These are phyloP conservation scores for Hymenopus coronatus DNA, from an alignment of 2,888 invertebrate genomes.

Conservation along the genomic window DNA sequence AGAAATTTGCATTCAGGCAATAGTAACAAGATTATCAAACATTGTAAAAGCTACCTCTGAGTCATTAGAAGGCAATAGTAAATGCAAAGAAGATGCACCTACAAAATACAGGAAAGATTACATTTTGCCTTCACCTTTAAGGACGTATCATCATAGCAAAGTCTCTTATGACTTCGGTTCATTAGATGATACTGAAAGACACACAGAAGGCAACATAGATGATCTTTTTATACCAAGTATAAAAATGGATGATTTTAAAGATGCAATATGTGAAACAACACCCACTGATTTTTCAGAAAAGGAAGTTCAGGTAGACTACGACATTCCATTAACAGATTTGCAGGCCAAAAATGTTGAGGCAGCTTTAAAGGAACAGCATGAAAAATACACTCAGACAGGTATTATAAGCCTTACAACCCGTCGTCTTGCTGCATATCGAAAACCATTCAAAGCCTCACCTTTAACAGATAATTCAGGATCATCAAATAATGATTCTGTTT, in stretches of 20 bases:
- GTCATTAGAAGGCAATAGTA: background rate
- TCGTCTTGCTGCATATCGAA: background rate
- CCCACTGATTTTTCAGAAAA: background rate
- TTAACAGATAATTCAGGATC: background rate
- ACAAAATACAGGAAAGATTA: background rate
- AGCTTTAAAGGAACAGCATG: background rate
- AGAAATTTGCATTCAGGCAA: background rate
- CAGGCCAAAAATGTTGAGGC: background rate
- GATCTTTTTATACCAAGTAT: background rate
- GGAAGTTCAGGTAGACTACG: background rate
- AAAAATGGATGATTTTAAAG: background rate
- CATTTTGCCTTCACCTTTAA: slow-evolving; percentile 8
- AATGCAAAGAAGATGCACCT: background rate
- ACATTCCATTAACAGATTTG: background rate
- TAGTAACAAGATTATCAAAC: slow-evolving; percentile 1
- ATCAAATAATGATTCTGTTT: background rate
- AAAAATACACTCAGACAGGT: background rate
- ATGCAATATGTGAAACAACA: background rate
- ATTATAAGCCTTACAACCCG: background rate
- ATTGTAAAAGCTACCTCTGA: background rate
- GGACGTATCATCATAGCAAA: background rate
- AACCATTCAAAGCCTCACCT: background rate
- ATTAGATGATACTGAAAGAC: background rate
- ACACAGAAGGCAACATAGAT: background rate
- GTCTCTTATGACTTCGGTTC: slow-evolving; percentile 2